phyloP scores from a whole-genome alignment of 2,113 vertebrate species.

The Thamnophis sirtalis region DNA sequence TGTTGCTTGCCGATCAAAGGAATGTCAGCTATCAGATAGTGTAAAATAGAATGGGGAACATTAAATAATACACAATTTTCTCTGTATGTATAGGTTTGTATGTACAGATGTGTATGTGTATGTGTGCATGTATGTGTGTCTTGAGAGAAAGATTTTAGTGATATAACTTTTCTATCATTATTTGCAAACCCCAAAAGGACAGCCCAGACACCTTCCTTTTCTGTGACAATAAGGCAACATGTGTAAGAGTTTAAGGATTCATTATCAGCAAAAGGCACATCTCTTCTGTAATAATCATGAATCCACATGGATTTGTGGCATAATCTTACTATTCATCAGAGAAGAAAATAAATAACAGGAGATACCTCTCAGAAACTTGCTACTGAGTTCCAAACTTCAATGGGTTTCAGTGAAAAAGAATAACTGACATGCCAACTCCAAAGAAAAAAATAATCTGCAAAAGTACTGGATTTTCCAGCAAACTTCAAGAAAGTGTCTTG shows the following conservation, averaged over 20 bases:
- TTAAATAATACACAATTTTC: conserved; percentile 48
- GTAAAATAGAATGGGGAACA: conserved; percentile 46
- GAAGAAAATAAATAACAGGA: conserved; percentile 40
- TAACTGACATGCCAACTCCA: conserved; percentile 7
- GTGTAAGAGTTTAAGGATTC: conserved; percentile 63
- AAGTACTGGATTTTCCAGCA: conserved; percentile 52
- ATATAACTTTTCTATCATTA: conserved; percentile 52
- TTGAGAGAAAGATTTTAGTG: conserved; percentile 46
- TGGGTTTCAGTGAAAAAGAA: conserved; percentile 44
- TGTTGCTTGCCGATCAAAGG: conserved; percentile 66
- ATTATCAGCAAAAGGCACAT: conserved; percentile 64
- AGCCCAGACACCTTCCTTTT: conserved; percentile 51
- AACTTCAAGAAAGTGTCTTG: conserved; percentile 30
- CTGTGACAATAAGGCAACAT: conserved; percentile 63
- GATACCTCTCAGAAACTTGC: conserved; percentile 44
- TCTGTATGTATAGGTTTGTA: conserved; percentile 33
- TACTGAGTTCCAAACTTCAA: conserved; percentile 8
- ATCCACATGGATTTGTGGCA: conserved; percentile 41
- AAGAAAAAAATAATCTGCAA: conserved; percentile 42
- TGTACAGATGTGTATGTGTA: conserved; percentile 28
- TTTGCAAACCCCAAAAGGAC: conserved; percentile 50
- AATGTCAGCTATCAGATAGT: conserved; percentile 65
- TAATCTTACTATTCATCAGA: conserved; percentile 47
- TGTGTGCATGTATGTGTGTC: too few relatives aligned
- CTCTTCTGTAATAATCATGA: conserved; percentile 49